phyloP scores from a whole-genome alignment of 1,140 invertebrate species.

The Neuroterus valhalla region DNA sequence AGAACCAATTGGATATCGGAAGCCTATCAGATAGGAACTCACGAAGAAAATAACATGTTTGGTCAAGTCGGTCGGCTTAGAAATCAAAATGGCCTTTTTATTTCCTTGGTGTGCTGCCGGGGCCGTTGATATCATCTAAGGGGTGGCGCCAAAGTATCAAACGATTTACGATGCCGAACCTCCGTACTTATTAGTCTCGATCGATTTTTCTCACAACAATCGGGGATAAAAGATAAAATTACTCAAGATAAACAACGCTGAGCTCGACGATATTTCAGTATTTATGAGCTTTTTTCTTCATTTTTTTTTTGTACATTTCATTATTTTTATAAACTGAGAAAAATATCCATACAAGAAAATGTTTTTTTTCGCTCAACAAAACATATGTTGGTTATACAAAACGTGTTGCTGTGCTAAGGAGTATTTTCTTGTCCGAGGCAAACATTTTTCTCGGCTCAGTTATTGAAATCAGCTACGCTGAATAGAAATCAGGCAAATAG shows the following conservation, averaged over 20 bases:
- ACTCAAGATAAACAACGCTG: background rate
- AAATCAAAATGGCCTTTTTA: slow-evolving; percentile 55
- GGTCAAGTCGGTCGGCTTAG: slow-evolving; percentile 48
- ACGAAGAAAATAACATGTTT: slow-evolving; percentile 67
- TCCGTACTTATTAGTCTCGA: background rate
- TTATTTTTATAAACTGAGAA: no score
- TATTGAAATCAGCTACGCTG: no score
- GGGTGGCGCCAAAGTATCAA: slow-evolving; percentile 18
- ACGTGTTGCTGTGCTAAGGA: no score
- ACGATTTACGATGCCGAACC: slow-evolving; percentile 23
- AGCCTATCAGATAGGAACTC: slow-evolving; percentile 62
- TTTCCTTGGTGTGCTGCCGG: slow-evolving; percentile 25
- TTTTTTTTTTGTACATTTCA: background rate
- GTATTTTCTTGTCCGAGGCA: no score
- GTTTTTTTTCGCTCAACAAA: no score
- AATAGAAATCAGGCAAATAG: no score
- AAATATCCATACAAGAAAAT: no score
- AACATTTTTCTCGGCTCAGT: no score
- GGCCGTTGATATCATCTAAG: slow-evolving; percentile 26
- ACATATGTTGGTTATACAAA: no score
- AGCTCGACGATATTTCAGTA: background rate
- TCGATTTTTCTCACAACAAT: background rate
- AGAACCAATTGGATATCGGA: slow-evolving; percentile 57
- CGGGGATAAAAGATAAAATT: slow-evolving; percentile 1
- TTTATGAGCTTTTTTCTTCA: background rate